A percentile compares a stretch with the other conserved stretches of the same genome.
phyloP scores from a whole-genome alignment of 1,140 invertebrate species.

The Nomia melanderi region DNA sequence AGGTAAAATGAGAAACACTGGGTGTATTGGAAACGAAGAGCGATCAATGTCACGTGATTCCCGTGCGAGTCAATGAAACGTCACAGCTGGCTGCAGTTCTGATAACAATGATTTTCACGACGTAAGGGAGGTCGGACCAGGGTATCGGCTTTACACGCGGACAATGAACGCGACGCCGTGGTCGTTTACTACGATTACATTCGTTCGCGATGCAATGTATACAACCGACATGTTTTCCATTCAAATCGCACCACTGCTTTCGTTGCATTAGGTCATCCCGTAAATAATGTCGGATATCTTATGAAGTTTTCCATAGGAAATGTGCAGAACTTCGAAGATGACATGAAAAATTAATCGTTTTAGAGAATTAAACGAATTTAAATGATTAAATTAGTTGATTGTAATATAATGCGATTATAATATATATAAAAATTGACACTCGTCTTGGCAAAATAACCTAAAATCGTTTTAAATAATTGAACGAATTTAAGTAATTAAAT shows the following conservation, averaged over 20 bases:
- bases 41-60: conserved; percentile 15
- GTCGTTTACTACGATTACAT: conserved; percentile 12
- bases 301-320: too few species aligned
- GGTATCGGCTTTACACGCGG: conserved; percentile 27
- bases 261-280: too few species aligned
- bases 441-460: too few species aligned
- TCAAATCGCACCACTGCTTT: conserved; percentile 5
- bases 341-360: too few species aligned
- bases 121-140: conserved; percentile 21
- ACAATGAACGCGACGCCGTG: conserved; percentile 33
- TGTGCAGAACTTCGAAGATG: too few species aligned
- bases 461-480: too few species aligned
- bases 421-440: too few species aligned
- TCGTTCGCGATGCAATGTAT: neutral
- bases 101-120: conserved; percentile 27
- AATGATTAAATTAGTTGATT: too few species aligned
- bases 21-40: conserved; percentile 3
- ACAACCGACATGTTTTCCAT: neutral
- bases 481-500: too few species aligned
- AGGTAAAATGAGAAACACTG: neutral
- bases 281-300: too few species aligned
- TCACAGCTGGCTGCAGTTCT: neutral
- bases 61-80: conserved; percentile 14
- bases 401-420: too few species aligned
- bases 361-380: too few species aligned